A percentile compares a stretch with the other conserved stretches of the same genome.
Conservation (phyloP, 2,113 vertebrate species). For the Labeo catla region DNA sequence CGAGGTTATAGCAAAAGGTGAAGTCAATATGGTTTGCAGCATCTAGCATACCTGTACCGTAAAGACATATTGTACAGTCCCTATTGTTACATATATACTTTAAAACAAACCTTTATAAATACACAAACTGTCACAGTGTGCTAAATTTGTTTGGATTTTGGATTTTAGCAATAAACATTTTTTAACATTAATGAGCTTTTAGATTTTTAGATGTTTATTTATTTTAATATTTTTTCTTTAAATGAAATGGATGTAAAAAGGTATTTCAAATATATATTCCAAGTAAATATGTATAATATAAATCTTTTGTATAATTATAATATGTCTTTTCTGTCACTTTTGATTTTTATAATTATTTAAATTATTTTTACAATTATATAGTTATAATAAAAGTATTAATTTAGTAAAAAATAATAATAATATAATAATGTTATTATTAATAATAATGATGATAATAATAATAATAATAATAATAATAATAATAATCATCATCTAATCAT, state of each 20-base stretch:
- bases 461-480: too few relatives aligned
- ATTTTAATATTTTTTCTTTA: not conserved
- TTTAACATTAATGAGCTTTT: not conserved
- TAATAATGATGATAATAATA: too few relatives aligned
- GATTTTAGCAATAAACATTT: not conserved
- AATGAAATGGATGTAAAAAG: not conserved
- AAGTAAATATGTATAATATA: too few relatives aligned
- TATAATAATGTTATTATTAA: too few relatives aligned
- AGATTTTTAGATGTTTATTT: not conserved
- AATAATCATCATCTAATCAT: too few relatives aligned
- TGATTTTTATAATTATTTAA: too few relatives aligned
- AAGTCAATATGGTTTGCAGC: slow-evolving; percentile 34
- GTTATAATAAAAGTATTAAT: too few relatives aligned
- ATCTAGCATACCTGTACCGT: not conserved
- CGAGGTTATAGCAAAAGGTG: slow-evolving; percentile 30
- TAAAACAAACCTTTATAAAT: not conserved
- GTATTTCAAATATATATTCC: too few relatives aligned
- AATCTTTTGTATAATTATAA: too few relatives aligned
- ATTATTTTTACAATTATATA: too few relatives aligned
- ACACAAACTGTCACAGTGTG: not conserved
- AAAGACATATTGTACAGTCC: not conserved
- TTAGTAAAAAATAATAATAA: too few relatives aligned
- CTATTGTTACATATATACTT: not conserved
- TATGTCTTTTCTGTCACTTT: too few relatives aligned
- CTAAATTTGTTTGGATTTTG: not conserved